Evolutionary conservation across 2,797 vertebrate genomes (phyloP).

Genomic region (Danio tinwini): DNA sequence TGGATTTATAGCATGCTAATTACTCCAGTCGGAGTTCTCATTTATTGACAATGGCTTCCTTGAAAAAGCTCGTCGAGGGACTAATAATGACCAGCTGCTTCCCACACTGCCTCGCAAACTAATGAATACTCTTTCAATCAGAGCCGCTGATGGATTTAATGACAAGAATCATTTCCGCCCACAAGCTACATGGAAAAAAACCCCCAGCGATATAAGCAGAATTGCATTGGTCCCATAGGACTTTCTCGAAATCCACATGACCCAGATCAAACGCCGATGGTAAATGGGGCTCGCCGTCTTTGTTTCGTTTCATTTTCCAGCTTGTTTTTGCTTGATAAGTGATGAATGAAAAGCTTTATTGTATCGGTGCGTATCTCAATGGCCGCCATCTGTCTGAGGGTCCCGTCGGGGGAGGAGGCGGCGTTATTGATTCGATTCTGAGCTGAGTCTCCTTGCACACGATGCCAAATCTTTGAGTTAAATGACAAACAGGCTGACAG

Average conservation of each 20-base stretch:
- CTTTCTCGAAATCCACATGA: conserved; percentile 26
- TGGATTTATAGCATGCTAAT: conserved; percentile 74
- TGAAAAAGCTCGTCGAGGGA: conserved; percentile 69
- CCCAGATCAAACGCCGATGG: conserved; percentile 15
- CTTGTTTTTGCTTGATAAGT: conserved; percentile 67
- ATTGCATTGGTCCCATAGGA: conserved; percentile 61
- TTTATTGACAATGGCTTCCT: conserved; percentile 72
- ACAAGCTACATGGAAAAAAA: conserved; percentile 59
- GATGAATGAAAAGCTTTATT: conserved; percentile 70
- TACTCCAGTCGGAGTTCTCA: conserved; percentile 72
- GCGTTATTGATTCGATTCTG: conserved; percentile 69
- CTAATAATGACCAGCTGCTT: conserved; percentile 64
- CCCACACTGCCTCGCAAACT: conserved; percentile 68
- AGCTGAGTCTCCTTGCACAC: conserved; percentile 20
- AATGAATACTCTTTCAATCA: conserved; percentile 75
- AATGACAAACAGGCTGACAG: not conserved
- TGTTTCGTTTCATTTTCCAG: conserved; percentile 62
- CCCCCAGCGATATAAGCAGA: conserved; percentile 53
- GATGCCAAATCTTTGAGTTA: conserved; percentile 34
- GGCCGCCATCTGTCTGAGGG: conserved; percentile 59
- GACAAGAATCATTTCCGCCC: conserved; percentile 72
- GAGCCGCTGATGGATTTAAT: conserved; percentile 74
- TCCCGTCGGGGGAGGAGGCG: conserved; percentile 59
- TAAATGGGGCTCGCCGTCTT: conserved; percentile 53
- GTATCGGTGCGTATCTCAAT: conserved; percentile 46